Conservation (phyloP, 1,140 invertebrate genomes). For the Drosophila serrata region DNA sequence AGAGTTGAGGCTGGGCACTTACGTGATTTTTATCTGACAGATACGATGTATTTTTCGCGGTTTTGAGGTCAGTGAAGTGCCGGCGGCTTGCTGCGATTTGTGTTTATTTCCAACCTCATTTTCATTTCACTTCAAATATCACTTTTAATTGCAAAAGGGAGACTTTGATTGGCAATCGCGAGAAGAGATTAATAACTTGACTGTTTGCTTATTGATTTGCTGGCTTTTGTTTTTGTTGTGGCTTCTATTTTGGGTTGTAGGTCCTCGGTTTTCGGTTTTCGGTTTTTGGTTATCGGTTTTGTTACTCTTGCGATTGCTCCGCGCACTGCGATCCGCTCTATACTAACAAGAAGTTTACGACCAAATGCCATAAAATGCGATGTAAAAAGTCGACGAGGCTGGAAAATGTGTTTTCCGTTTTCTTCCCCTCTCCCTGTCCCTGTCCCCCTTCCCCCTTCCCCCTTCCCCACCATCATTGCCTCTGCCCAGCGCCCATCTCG, state of each 20-base stretch:
- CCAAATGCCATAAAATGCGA: conserved; percentile 85
- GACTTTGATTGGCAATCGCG: conserved; percentile 20
- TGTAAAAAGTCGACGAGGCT: conserved; percentile 85
- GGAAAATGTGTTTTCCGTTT: conserved; percentile 84
- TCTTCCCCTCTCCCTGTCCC: conserved; percentile 27
- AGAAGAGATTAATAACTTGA: conserved; percentile 38
- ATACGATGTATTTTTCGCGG: conserved; percentile 8
- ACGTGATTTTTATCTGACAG: conserved; percentile 40
- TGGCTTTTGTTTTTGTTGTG: conserved; percentile 16
- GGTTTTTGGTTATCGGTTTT: conserved; percentile 30
- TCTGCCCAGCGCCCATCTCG: conserved; percentile 34
- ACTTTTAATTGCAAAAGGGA: conserved; percentile 18
- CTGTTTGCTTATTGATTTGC: conserved; percentile 47
- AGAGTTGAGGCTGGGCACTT: conserved; percentile 25
- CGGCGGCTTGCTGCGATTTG: conserved; percentile 23
- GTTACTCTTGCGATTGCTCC: conserved; percentile 39
- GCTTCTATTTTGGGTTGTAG: neutral
- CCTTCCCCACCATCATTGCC: neutral
- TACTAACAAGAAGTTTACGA: conserved; percentile 85
- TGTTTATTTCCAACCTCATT: conserved; percentile 21
- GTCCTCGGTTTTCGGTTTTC: conserved; percentile 6
- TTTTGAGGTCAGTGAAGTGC: conserved; percentile 32
- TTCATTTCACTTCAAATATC: conserved; percentile 20
- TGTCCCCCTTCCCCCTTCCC: neutral
- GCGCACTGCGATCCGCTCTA: conserved; percentile 81